Percentiles rank a stretch among this genome's conserved stretches.
Conservation (phyloP, 2,113 vertebrate species). For the Laticauda colubrina region DNA sequence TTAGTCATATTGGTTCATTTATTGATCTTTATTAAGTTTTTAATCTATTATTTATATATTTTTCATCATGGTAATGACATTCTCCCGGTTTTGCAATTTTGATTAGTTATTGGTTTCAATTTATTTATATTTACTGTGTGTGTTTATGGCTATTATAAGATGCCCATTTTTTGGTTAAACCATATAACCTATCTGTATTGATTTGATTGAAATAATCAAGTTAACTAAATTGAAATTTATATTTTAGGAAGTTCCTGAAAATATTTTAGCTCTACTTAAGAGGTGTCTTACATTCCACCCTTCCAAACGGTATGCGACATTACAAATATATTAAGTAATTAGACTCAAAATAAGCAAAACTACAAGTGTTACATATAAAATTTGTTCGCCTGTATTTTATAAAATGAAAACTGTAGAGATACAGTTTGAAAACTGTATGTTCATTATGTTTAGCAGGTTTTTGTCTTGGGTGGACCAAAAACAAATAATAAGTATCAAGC, state of each 20-base stretch:
- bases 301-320: conserved; percentile 80
- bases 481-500: not conserved
- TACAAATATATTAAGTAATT: not conserved
- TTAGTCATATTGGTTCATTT: not conserved
- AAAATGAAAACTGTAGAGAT: not conserved
- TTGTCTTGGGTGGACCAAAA: not conserved
- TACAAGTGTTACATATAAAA: not conserved
- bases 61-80: not conserved
- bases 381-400: not conserved
- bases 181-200: not conserved
- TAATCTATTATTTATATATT: not conserved
- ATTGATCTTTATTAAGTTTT: not conserved
- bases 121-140: not conserved
- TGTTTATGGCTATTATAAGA: not conserved
- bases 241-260: conserved; percentile 83
- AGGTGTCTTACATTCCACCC: conserved; percentile 93
- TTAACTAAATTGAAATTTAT: conserved; percentile 19
- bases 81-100: not conserved
- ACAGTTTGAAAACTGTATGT: not conserved
- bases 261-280: conserved; percentile 77
- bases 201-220: not conserved
- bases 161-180: not conserved
- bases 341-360: not conserved
- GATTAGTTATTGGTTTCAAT: not conserved
- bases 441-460: not conserved